Percentiles rank a stretch among this genome's conserved stretches.
Conservation (phyloP, 2,113 vertebrate genomes). For the Scophthalmus maximus region DNA sequence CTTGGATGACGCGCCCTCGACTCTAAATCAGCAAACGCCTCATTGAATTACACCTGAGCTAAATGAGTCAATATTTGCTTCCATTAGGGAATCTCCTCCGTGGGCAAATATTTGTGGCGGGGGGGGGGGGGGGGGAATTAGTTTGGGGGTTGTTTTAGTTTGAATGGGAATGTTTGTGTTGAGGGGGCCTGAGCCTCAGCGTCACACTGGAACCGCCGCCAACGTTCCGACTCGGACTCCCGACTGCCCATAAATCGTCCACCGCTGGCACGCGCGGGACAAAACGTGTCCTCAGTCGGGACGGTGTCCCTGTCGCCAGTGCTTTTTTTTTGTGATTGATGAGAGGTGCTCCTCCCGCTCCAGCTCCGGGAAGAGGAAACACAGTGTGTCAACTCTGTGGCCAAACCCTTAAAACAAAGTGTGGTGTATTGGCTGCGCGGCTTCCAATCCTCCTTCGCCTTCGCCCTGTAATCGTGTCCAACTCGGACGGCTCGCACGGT, state of each 20-base stretch:
- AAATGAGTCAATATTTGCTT: constrained; percentile 65
- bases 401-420: constrained; percentile 16
- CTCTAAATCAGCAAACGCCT: constrained; percentile 58
- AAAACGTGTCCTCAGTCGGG: constrained; percentile 12
- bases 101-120: constrained; percentile 69
- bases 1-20: neutral
- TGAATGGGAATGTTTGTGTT: constrained; percentile 67
- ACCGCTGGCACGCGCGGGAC: constrained; percentile 29
- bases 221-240: constrained; percentile 31
- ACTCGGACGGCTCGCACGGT: neutral
- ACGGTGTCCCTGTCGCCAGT: constrained; percentile 26
- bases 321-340: constrained; percentile 43
- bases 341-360: constrained; percentile 30
- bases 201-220: constrained; percentile 34
- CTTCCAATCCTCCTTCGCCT: constrained; percentile 1
- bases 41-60: constrained; percentile 39
- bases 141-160: constrained; percentile 71
- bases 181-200: constrained; percentile 23
- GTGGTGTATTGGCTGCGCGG: neutral
- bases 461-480: neutral
- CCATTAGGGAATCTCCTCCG: constrained; percentile 50
- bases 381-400: neutral
- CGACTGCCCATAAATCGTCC: constrained; percentile 30
- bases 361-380: too few relatives aligned
- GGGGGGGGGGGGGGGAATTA: too few relatives aligned